phyloP scores from a whole-genome alignment of 2,888 invertebrate genomes.

The Allygus modestus region DNA sequence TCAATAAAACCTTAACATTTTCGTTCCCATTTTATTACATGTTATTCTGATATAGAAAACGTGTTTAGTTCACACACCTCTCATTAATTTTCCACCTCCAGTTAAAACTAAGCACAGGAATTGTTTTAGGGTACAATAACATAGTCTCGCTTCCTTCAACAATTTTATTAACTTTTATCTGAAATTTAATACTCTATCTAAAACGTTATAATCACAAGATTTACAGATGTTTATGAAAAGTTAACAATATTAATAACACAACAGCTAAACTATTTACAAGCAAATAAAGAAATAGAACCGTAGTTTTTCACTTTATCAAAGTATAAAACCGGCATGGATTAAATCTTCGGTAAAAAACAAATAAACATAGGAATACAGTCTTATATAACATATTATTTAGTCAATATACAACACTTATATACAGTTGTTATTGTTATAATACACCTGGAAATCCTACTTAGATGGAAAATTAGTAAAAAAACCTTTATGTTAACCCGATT shows the following conservation, averaged over 20 bases:
- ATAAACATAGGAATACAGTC: background rate
- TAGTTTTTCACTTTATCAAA: background rate
- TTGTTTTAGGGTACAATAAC: no score
- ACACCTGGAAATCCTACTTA: no score
- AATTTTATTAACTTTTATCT: slow-evolving; percentile 27
- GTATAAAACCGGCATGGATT: background rate
- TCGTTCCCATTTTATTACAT: no score
- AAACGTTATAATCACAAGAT: slow-evolving; percentile 28
- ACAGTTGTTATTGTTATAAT: no score
- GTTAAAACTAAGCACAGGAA: no score
- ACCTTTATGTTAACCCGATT: no score
- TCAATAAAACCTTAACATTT: no score
- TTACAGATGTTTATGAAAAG: slow-evolving; percentile 8
- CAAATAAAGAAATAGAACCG: background rate
- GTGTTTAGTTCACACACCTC: no score
- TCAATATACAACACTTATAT: background rate
- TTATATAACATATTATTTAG: background rate
- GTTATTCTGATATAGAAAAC: no score
- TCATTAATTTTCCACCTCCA: no score
- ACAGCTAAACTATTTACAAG: slow-evolving; percentile 31
- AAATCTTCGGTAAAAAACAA: no score
- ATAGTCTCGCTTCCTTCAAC: slow-evolving; percentile 19
- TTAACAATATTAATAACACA: slow-evolving; percentile 10
- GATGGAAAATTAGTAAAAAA: no score
- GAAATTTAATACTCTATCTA: slow-evolving; percentile 19